These are phyloP conservation scores for Aurelia aurita DNA, from an alignment of 30 jellyfish, hydroid and myxozoan species.

Conservation along the genomic window DNA sequence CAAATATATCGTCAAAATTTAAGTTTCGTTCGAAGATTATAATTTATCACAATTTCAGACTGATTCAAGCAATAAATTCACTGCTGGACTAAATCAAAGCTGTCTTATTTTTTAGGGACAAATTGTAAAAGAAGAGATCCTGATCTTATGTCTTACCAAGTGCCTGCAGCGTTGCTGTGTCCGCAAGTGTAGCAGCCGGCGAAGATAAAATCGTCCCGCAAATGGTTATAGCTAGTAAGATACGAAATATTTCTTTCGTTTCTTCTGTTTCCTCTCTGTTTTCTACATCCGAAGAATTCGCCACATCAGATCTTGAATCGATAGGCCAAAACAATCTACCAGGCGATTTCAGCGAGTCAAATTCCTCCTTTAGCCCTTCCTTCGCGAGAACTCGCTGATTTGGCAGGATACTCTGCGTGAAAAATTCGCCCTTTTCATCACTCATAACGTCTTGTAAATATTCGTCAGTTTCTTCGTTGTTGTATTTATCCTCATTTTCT, in stretches of 20 bases:
- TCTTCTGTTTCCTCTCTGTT: slow-evolving; percentile 44
- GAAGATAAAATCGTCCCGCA: slow-evolving; percentile 93
- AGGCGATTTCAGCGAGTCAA: slow-evolving; percentile 83
- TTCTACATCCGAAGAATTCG: slow-evolving; percentile 52
- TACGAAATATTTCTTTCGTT: slow-evolving; percentile 63
- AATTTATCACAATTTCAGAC: no score
- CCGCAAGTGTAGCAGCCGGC: slow-evolving; percentile 99
- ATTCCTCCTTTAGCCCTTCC: slow-evolving; percentile 89
- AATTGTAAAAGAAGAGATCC: no score
- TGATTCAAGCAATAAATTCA: no score
- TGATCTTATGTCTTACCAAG: slow-evolving; percentile 68
- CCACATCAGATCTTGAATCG: slow-evolving; percentile 55
- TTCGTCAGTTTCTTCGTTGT: slow-evolving; percentile 30
- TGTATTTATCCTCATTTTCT: not conserved
- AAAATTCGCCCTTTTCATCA: slow-evolving; percentile 44
- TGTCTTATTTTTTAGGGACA: no score
- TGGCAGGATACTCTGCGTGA: slow-evolving; percentile 64
- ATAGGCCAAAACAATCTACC: slow-evolving; percentile 97
- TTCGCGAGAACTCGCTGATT: slow-evolving; percentile 85
- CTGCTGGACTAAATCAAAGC: no score
- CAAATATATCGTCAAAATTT: no score
- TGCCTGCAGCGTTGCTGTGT: slow-evolving; percentile 93
- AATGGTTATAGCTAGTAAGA: slow-evolving; percentile 80
- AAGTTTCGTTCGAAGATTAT: no score
- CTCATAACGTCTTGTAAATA: slow-evolving; percentile 40